These are phyloP conservation scores for Melanotus villosus DNA, from an alignment of 2,888 invertebrate genomes.

Conservation along the genomic window DNA sequence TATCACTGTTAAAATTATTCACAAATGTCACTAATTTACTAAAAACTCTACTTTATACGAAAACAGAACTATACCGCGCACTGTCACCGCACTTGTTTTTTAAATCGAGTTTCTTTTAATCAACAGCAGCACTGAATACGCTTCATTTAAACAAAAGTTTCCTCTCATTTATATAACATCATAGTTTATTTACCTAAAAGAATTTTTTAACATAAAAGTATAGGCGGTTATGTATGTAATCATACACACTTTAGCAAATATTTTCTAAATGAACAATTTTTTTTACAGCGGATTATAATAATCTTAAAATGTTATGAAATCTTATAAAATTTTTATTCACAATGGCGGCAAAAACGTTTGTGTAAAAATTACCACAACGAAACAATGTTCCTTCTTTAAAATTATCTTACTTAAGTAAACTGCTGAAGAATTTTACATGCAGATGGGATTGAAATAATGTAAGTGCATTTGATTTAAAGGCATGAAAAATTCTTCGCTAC, in stretches of 20 bases:
- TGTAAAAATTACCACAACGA: conserved; percentile 61
- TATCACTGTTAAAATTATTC: conserved; percentile 65
- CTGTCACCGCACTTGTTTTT: conserved; percentile 64
- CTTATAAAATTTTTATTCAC: conserved; percentile 50
- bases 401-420: conserved; percentile 60
- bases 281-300: conserved; percentile 44
- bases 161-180: conserved; percentile 60
- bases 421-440: conserved; percentile 59
- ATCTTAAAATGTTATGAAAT: conserved; percentile 41
- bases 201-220: conserved; percentile 65
- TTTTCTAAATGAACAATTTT: conserved; percentile 63
- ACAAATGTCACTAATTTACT: conserved; percentile 66
- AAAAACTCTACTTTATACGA: conserved; percentile 55
- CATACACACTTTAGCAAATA: conserved; percentile 56
- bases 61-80: conserved; percentile 63
- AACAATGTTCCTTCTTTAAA: conserved; percentile 57
- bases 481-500: conserved; percentile 41
- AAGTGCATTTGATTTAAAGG: conserved; percentile 26
- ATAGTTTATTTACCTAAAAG: conserved; percentile 62
- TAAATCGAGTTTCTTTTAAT: conserved; percentile 49
- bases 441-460: conserved; percentile 13
- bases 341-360: conserved; percentile 53
- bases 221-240: conserved; percentile 60
- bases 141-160: conserved; percentile 60
- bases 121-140: conserved; percentile 48